Conservation (phyloP, 2,888 invertebrate genomes). For the Drosophila kuntzei region DNA sequence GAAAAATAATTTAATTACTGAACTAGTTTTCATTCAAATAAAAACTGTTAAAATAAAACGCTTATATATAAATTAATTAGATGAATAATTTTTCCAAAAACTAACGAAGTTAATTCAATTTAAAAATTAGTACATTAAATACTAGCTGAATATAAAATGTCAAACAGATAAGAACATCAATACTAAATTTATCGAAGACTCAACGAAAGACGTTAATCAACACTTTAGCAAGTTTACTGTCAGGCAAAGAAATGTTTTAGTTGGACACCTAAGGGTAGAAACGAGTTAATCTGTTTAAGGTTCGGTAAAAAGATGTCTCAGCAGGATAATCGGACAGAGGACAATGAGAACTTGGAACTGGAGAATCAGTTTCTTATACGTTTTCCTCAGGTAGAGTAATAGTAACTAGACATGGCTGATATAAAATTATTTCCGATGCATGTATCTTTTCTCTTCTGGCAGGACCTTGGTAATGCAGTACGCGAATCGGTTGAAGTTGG, state of each 20-base stretch:
- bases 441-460: not conserved
- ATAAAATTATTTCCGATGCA: not conserved
- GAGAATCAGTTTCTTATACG: constrained; percentile 1
- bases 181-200: not conserved
- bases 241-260: not conserved
- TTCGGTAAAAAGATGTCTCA: not conserved
- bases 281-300: not conserved
- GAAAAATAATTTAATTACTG: too few species aligned
- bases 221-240: not conserved
- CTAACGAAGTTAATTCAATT: not conserved
- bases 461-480: not conserved
- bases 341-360: not conserved
- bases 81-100: not conserved
- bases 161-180: not conserved
- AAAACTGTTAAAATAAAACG: too few species aligned
- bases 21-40: too few species aligned
- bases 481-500: not conserved
- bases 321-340: not conserved
- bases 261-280: not conserved
- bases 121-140: not conserved
- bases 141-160: not conserved
- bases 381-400: not conserved
- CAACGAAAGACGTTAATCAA: not conserved
- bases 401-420: too few species aligned
- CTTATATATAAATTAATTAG: too few species aligned